Evolutionary conservation across 2,113 vertebrate genomes (phyloP).

Genomic region (Lampris incognitus): DNA sequence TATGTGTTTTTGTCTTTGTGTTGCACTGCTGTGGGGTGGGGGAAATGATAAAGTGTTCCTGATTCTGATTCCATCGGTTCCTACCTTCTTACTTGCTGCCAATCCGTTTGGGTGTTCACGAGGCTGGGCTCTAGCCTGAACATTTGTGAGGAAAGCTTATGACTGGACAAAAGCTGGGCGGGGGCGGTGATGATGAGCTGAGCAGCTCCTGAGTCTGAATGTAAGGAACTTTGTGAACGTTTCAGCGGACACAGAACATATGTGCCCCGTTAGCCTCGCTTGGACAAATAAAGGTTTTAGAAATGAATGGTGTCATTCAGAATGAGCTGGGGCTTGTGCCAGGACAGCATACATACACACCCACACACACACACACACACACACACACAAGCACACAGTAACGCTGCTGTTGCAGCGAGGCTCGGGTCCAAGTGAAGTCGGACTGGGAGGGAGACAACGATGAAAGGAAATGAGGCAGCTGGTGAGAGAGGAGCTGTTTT

Average conservation of each 20-base stretch:
- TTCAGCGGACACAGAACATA: not conserved
- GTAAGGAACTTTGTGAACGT: not conserved
- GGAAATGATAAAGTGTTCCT: no score
- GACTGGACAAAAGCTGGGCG: no score
- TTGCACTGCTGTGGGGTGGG: no score
- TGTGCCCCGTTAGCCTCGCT: constrained; percentile 12
- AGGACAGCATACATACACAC: constrained; percentile 8
- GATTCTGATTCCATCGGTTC: no score
- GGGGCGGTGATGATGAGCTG: no score
- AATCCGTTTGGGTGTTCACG: no score
- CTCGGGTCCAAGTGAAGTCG: not conserved
- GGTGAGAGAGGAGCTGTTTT: not conserved
- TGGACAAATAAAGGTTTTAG: constrained; percentile 51
- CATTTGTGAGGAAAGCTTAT: no score
- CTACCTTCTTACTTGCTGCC: no score
- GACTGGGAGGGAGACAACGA: not conserved
- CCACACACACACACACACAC: not conserved
- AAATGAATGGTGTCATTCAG: constrained; percentile 57
- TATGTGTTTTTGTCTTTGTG: no score
- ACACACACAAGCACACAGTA: not conserved
- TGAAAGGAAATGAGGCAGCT: not conserved
- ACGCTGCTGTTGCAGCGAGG: not conserved
- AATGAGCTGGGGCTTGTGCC: constrained; percentile 25
- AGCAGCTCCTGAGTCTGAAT: not conserved
- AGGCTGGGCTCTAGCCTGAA: no score